Evolutionary conservation across 2,888 invertebrate species (phyloP).

Genomic region (Mythimna vitellina): DNA sequence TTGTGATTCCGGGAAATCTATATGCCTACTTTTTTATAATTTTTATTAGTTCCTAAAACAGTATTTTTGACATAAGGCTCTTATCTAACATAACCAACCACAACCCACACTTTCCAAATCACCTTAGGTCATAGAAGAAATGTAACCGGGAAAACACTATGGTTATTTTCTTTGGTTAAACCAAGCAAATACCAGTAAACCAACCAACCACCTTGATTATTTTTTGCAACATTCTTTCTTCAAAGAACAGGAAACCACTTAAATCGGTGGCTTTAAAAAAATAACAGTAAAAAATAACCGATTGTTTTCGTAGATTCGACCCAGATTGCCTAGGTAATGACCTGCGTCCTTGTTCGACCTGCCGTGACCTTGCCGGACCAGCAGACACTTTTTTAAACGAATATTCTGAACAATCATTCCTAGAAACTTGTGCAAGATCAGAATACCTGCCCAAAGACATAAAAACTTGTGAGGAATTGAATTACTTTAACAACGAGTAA

Average conservation of each 20-base stretch:
- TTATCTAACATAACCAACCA: no score
- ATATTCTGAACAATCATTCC: slow-evolving; percentile 17
- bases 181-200: background rate
- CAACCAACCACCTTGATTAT: background rate
- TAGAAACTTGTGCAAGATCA: slow-evolving; percentile 3
- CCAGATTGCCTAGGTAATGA: slow-evolving; percentile 46
- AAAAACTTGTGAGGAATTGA: background rate
- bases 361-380: slow-evolving; percentile 33
- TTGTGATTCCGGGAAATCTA: no score
- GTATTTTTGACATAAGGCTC: no score
- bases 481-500: background rate
- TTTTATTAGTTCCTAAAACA: no score
- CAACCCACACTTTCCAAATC: no score
- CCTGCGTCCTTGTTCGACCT: slow-evolving; percentile 50
- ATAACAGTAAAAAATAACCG: slow-evolving; percentile 29
- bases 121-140: background rate
- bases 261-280: slow-evolving; percentile 13
- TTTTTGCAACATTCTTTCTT: slow-evolving; percentile 44
- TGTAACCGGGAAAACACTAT: background rate
- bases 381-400: slow-evolving; percentile 13
- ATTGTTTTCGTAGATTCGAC: slow-evolving; percentile 32
- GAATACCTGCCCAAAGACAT: no score
- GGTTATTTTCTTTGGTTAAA: background rate
- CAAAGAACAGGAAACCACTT: slow-evolving; percentile 35
- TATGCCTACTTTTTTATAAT: no score